Base-by-base conservation (phyloP, 2,113 vertebrate genomes). In the Thamnaconus septentrionalis region DNA sequence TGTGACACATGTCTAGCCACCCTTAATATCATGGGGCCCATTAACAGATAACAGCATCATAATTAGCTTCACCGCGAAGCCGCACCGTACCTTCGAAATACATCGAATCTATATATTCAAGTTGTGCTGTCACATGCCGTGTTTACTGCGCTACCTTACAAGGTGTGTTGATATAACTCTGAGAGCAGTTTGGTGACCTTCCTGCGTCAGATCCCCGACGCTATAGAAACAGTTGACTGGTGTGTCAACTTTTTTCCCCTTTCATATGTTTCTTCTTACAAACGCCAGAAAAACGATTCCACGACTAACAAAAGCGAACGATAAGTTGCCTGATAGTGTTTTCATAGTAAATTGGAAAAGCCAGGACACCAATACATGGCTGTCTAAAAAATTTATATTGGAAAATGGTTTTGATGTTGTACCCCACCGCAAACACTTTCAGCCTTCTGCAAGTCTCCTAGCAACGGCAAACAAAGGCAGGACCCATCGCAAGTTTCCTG, bases 381-480 rank as follows among this genome's bases (percentile, higher is more conserved):
- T 82, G 89, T 87, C 89, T 90, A 76, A 85, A 91, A 92, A 90
- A 90, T 88, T 76, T 91, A 92, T 92, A 90, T 91, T 91, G 85
- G 83, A 92, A 31, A 91, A 92, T 91, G 91, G 89, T 93, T 92
- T 92, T 92, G 89, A 92, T 91, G 87, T 89, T 87, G 84, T 87
- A 78, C 85, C 88, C 89, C 87, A 90, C 87, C 83, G 90, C 91
- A 90, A 92, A 91, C 90, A 91, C 91, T 92, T 91, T 90, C 84
- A 87, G 87, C 86, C 82, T 85, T 85, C 78, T 83, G 76, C 74
- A 85, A 80, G 90, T 93, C 84, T 89, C 92, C 88, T 92, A 93
- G 92, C 92, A 92, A 93, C 92, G 86, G 89, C 91, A 92, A 93
- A 93, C 92, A 93, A 93, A 92, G 87, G 88, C 90, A 89, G 84